phyloP scores from a whole-genome alignment of 2,797 vertebrate genomes.

The Merluccius polli region DNA sequence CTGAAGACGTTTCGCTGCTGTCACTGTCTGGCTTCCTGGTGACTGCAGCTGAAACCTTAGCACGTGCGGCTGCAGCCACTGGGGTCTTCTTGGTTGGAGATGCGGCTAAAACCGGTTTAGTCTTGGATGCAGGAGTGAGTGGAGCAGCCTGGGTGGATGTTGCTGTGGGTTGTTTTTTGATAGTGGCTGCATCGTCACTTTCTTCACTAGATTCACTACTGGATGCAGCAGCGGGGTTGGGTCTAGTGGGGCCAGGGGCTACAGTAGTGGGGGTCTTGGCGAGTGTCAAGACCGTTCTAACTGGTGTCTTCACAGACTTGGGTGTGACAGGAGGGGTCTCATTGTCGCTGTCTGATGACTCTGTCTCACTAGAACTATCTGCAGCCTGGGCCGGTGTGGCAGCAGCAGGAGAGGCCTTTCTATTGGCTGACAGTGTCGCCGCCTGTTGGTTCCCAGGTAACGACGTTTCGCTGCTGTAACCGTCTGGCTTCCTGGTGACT shows the following conservation, averaged over 20 bases:
- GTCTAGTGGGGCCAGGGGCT: not conserved
- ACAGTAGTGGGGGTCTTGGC: not conserved
- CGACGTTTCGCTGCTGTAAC: not conserved
- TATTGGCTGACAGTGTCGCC: not conserved
- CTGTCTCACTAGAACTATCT: not conserved
- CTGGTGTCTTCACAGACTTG: not conserved
- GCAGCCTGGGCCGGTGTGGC: not conserved
- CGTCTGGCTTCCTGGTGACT: not conserved
- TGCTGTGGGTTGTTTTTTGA: too few relatives aligned
- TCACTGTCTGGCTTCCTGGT: not conserved
- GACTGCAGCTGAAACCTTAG: not conserved
- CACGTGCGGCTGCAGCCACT: not conserved
- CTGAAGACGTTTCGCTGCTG: constrained; percentile 21
- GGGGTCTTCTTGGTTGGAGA: not conserved
- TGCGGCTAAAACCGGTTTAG: not conserved
- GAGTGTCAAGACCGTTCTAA: not conserved
- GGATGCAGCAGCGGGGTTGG: not conserved
- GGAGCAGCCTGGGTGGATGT: not conserved
- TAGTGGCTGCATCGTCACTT: not conserved
- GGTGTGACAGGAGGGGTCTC: not conserved
- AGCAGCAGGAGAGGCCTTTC: not conserved
- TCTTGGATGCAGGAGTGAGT: not conserved
- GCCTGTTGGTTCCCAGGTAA: not conserved
- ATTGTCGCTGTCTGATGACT: constrained; percentile 16
- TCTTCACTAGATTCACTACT: not conserved